phyloP scores from a whole-genome alignment of 2,888 invertebrate genomes.

The Prenolepis imparis region DNA sequence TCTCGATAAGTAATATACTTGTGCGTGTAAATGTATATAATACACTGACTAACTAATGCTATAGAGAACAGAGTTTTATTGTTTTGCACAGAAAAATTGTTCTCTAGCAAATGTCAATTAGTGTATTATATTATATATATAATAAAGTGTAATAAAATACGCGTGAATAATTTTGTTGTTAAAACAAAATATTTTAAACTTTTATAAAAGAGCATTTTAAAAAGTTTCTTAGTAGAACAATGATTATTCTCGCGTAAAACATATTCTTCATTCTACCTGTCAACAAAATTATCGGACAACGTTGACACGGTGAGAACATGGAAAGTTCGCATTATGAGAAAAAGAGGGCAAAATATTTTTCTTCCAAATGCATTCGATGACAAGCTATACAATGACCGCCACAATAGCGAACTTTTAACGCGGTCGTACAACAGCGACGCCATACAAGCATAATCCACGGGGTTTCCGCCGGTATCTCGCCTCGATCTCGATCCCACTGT shows the following conservation, averaged over 20 bases:
- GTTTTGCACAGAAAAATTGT: too few relatives aligned
- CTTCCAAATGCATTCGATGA: constrained; percentile 73
- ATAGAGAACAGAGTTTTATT: too few relatives aligned
- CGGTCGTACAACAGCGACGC: constrained; percentile 75
- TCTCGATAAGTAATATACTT: background rate
- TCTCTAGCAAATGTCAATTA: too few relatives aligned
- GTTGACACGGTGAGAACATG: constrained; percentile 22
- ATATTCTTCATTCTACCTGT: background rate
- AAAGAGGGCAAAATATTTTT: constrained; percentile 78
- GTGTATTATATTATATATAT: too few relatives aligned
- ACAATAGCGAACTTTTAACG: constrained; percentile 82
- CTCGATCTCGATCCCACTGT: constrained; percentile 78
- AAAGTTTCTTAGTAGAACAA: too few relatives aligned
- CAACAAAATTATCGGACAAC: background rate
- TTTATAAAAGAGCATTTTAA: too few relatives aligned
- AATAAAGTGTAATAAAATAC: too few relatives aligned
- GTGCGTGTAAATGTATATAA: background rate
- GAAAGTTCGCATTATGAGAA: constrained; percentile 68
- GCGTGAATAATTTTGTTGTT: too few relatives aligned
- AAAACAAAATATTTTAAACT: too few relatives aligned
- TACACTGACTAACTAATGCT: too few relatives aligned
- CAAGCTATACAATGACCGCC: constrained; percentile 76
- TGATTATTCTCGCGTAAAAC: background rate
- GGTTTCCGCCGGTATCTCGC: constrained; percentile 79
- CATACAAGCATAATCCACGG: constrained; percentile 80